A percentile compares a stretch with the other conserved stretches of the same genome.
phyloP scores from a whole-genome alignment of 2,888 invertebrate species.

The Lochmaea capreae region DNA sequence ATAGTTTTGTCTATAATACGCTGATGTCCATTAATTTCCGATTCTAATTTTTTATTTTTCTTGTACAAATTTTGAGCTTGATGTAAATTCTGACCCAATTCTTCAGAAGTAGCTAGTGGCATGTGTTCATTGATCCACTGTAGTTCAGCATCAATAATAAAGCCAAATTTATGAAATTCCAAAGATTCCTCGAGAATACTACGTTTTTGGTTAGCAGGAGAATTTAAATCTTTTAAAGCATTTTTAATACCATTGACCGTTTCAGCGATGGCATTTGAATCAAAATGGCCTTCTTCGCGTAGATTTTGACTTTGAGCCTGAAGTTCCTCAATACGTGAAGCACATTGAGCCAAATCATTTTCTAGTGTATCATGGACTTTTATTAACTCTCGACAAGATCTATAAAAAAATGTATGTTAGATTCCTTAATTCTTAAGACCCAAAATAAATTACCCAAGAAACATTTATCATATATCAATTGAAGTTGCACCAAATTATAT shows the following conservation, averaged over 20 bases:
- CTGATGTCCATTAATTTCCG: constrained; percentile 88
- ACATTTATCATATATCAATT: not conserved
- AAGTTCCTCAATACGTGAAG: constrained; percentile 82
- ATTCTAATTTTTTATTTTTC: constrained; percentile 93
- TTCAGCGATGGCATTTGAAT: constrained; percentile 85
- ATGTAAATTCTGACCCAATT: constrained; percentile 85
- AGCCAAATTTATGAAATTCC: constrained; percentile 91
- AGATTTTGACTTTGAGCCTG: constrained; percentile 87
- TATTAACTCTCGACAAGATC: constrained; percentile 86
- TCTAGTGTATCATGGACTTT: constrained; percentile 91
- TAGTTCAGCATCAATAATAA: constrained; percentile 91
- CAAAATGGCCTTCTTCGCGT: constrained; percentile 95
- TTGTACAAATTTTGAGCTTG: constrained; percentile 93
- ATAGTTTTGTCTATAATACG: constrained; percentile 87
- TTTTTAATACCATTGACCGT: constrained; percentile 81
- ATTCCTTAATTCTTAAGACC: too few relatives aligned
- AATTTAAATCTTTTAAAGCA: constrained; percentile 77
- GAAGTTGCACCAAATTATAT: too few relatives aligned
- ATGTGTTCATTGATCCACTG: constrained; percentile 95
- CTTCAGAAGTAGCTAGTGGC: constrained; percentile 81
- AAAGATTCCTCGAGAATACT: constrained; percentile 86
- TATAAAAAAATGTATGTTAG: constrained; percentile 10
- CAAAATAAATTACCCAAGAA: not conserved
- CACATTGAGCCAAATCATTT: constrained; percentile 86
- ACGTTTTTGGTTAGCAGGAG: constrained; percentile 78